Percentiles rank a stretch among this genome's conserved stretches.
These are phyloP conservation scores for Crossoptilon crossoptilon DNA, from an alignment of 2,797 vertebrate genomes.

Conservation along the genomic window DNA sequence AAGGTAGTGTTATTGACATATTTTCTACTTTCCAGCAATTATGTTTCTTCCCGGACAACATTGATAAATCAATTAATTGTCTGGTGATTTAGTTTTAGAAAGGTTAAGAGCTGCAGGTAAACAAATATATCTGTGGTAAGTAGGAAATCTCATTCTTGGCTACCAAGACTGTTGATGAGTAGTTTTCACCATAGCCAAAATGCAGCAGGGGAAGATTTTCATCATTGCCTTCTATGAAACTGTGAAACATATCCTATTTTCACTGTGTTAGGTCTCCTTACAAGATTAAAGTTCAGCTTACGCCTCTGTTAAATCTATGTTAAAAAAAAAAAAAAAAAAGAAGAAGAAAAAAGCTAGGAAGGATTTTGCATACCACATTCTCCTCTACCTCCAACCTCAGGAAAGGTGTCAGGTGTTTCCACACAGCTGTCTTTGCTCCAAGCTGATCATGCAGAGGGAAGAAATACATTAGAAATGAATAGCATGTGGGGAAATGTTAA, in stretches of 20 bases:
- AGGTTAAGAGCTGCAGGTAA: constrained; percentile 21
- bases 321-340: neutral
- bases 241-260: neutral
- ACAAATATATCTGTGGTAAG: neutral
- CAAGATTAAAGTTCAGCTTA: neutral
- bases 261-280: neutral
- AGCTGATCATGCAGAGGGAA: neutral
- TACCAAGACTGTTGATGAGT: neutral
- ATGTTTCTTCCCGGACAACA: constrained; percentile 3
- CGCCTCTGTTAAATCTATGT: neutral
- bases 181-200: neutral
- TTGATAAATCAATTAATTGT: constrained; percentile 59
- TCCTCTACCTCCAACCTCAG: neutral
- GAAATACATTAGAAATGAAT: constrained; percentile 37
- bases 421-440: neutral
- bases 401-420: neutral
- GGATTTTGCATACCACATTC: neutral
- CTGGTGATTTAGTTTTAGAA: constrained; percentile 24
- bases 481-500: constrained; percentile 28
- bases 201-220: neutral
- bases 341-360: neutral
- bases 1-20: constrained; percentile 28
- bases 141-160: constrained; percentile 2
- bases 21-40: constrained; percentile 37
- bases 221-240: neutral